These are phyloP conservation scores for Gobionotothen gibberifrons DNA, from an alignment of 2,797 vertebrate species.

Conservation along the genomic window DNA sequence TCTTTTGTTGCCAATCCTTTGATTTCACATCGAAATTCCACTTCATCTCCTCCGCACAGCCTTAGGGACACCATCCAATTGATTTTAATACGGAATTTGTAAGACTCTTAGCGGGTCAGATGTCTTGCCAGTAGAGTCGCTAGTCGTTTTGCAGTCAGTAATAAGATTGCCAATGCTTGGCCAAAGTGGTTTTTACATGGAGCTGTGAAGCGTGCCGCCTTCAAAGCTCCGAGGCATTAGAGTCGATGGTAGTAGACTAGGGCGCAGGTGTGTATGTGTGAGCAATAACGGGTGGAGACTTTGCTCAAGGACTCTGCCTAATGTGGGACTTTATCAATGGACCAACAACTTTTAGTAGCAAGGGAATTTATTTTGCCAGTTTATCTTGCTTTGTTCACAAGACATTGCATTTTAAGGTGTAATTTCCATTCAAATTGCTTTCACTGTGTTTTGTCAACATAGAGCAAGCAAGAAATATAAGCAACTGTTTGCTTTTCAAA, in stretches of 20 bases:
- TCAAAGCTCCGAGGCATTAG: constrained; percentile 45
- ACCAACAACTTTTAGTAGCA: constrained; percentile 5
- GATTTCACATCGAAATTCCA: constrained; percentile 13
- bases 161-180: constrained; percentile 64
- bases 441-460: constrained; percentile 33
- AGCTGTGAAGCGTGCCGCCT: constrained; percentile 50
- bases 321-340: constrained; percentile 21
- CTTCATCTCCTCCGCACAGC: constrained; percentile 15
- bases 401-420: constrained; percentile 40
- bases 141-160: constrained; percentile 51
- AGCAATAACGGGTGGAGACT: constrained; percentile 7
- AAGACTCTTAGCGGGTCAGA: constrained; percentile 58
- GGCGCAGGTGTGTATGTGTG: constrained; percentile 3
- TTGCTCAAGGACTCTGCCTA: constrained; percentile 26
- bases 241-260: constrained; percentile 8
- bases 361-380: constrained; percentile 32
- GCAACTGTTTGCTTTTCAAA: constrained; percentile 36
- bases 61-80: constrained; percentile 52
- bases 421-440: constrained; percentile 57
- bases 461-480: constrained; percentile 29
- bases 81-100: constrained; percentile 62
- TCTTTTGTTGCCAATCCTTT: neutral
- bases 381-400: constrained; percentile 36
- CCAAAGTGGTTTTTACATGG: constrained; percentile 61
- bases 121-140: constrained; percentile 49